Evolutionary conservation across 2,888 invertebrate genomes (phyloP), one percentile per base, ranked within the genome.

Genomic region (Caenorhabditis doughertyi): DNA sequence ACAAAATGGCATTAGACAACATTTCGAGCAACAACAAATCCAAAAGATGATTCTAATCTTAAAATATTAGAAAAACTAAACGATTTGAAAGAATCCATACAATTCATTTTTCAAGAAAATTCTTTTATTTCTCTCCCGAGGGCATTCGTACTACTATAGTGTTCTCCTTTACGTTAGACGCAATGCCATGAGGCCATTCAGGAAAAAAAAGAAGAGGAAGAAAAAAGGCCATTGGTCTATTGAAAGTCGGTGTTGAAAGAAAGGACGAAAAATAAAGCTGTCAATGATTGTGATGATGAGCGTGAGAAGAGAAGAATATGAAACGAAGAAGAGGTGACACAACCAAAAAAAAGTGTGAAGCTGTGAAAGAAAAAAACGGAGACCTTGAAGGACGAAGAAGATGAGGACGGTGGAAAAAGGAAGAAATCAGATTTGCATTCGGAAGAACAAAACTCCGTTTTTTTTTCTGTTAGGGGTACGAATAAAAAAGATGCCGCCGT

Each of bases 161-260:
- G 71, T 73, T 73, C 73, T 51, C 53, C 23, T 73, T 32, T 49
- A 44, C 53, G 53, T 13, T n/a, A n/a, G 39, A 21, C 29, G 47
- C 11, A 32, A 56, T 42, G 56, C 74, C 58, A 64, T 56, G 58
- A 74, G 74, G 67, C 65, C 65, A 67, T 67, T 65, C 74, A 67
- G 49, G 49, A 44, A 29, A 35, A 21, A 58, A 23, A 35, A 21
- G 23, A 44, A 11, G 42, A 42, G 18, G 42, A 47, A 47, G 9
- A 72, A 67, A 64, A 64, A 64, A 25, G 25, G 74, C 56, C 67
- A 35, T 47, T 56, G 42, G 49, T 67, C 58, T 58, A 67, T 74
- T 74, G 74, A 74, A 74, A 74, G 74, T 49, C 74, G 74, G 62
- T 74, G 73, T 65, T 67, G 74, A 74, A 74, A 74, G 74, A 58